Evolutionary conservation across 2,113 vertebrate species (phyloP), one percentile per base, ranked within the genome.

Genomic region (Saccopteryx bilineata): DNA sequence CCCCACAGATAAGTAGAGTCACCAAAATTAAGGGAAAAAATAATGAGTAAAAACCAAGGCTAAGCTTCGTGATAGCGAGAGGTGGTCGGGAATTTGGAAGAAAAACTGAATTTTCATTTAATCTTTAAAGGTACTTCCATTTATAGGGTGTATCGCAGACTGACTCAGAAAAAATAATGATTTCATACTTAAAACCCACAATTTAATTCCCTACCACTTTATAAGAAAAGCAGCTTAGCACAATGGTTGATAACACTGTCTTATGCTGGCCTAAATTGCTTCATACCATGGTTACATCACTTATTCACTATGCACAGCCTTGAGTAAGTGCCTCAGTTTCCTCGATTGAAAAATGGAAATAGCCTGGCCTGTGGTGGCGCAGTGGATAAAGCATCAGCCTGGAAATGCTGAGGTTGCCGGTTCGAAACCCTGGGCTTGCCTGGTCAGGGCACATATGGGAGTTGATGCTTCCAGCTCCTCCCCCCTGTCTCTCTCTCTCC

Each of bases 171-270:
- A 81, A 79, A 79, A 31, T 13, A 24, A 17, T 17, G 31, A 84
- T 52, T 93, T 89, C 18, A 39, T 23, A 93, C 58, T 71, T 90
- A 90, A 85, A 95, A 95, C 39, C 72, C 65, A 39, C 61, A 72
- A 19, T 79, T 90, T 74, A 58, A 74, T 80, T 86, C 24, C 26
- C 14, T 46, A n/a, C 39, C 52, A 21, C 58, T 75, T 72, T 81
- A 23, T 19, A 87, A 46, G 75, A 75, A 33, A 69, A 76, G 52
- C 72, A 74, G 65, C 26, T 83, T 33, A 63, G 19, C 52, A 33
- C 17, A 68, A 79, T 28, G 33, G 26, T 46, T 54, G 14, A 54
- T 2, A 50, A 80, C 83, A 60, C 50, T 60, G 56, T 66, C 46
- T 28, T 86, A 39, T 54, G 19, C 17, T 76, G 61, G 69, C 24